Evolutionary conservation across 2,113 vertebrate genomes (phyloP), one percentile per base, ranked within the genome.

Genomic region (Etheostoma cragini): DNA sequence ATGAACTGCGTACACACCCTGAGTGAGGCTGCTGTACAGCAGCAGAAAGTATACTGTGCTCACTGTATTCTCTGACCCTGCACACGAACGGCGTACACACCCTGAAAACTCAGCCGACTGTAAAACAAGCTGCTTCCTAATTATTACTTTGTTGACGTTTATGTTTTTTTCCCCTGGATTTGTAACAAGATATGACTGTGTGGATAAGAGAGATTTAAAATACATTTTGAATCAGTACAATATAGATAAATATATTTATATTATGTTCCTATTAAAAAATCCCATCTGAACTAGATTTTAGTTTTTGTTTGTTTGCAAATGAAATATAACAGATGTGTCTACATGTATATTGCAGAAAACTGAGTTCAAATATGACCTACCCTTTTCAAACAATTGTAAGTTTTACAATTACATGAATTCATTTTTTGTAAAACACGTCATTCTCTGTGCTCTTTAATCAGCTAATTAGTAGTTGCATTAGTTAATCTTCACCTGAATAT

Each of bases 1-100:
- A 87, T 89, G 88, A 92, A 86, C 78, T 33, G 83, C 45, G 57
- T 73, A 84, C 91, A 89, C 87, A 88, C 87, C 86, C 92, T 79
- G 80, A 87, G 84, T 50, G 79, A 64, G 84, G 62, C 81, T 78
- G 88, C 83, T 61, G 49, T 61, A 49, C 53, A 16, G 62, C 53
- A 4, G 80, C 33, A 26, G 30, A 52, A 74, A 82, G 26, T 76
- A 91, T 72, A 91, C 80, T 87, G 85, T 17, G 42, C 81, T 87
- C 8, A 86, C 88, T 92, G 87, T 90, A 16, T 72, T 89, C 85
- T 70, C 47, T 21, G 62, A 71, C 30, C 15, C 62, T 58, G 56
- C 57, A n/a, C 60, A 8, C 17, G 19, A 46, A 19, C 49, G 47
- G 62, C 19, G 33, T 5, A 15, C 72, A 75, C 15, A 26, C 58